phyloP scores from a whole-genome alignment of 2,113 vertebrate genomes.

The Tringa solitaria region DNA sequence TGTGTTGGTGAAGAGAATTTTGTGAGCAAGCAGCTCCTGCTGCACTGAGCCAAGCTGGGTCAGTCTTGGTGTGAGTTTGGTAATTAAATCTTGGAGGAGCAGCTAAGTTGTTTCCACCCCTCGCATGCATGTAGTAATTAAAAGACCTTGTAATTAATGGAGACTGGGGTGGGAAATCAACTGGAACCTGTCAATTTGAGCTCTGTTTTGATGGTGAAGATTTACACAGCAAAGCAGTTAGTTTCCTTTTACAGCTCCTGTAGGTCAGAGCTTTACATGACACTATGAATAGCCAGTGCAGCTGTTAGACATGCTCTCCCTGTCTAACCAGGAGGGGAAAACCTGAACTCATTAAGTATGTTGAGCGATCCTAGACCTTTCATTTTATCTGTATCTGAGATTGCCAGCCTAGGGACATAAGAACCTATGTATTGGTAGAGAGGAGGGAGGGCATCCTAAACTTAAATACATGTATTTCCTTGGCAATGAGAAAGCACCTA shows the following conservation, averaged over 20 bases:
- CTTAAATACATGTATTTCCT: neutral
- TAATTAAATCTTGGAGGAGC: conserved; percentile 15
- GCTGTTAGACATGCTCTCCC: neutral
- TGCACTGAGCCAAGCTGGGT: neutral
- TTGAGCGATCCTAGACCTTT: neutral
- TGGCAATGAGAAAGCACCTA: neutral
- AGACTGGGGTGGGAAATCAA: neutral
- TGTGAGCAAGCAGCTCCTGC: neutral
- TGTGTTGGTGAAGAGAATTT: neutral
- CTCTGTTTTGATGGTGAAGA: neutral
- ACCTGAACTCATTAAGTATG: neutral
- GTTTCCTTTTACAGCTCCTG: neutral
- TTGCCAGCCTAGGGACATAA: neutral
- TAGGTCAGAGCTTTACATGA: neutral
- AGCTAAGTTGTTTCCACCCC: neutral
- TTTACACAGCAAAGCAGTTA: neutral
- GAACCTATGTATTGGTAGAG: rapidly evolving
- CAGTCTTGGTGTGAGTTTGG: neutral
- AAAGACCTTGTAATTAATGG: conserved; percentile 30
- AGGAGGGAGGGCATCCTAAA: neutral
- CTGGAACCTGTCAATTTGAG: conserved; percentile 3
- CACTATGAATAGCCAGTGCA: neutral
- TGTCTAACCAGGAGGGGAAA: neutral
- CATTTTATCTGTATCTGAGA: neutral
- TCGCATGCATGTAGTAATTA: neutral